These are phyloP conservation scores for Boloria euphrosyne DNA, from an alignment of 2,888 invertebrate species.

Conservation along the genomic window DNA sequence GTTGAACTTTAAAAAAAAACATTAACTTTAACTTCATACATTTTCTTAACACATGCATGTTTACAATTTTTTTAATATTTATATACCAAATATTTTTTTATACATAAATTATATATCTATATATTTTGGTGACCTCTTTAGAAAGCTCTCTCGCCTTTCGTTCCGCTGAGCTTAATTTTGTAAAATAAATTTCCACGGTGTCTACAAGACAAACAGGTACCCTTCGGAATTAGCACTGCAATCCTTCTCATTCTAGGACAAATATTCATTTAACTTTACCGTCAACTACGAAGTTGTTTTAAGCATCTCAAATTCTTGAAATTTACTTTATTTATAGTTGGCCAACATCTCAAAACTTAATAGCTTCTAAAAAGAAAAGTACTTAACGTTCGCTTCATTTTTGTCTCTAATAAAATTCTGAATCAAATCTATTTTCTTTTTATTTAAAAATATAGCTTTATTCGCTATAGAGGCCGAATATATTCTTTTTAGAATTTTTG, in stretches of 20 bases:
- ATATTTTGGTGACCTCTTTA: too few relatives aligned
- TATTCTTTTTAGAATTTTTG: too few relatives aligned
- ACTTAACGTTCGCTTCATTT: not conserved
- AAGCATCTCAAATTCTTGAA: conserved; percentile 19
- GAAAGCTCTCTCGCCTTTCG: not conserved
- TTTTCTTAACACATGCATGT: too few relatives aligned
- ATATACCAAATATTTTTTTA: too few relatives aligned
- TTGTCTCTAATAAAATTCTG: too few relatives aligned
- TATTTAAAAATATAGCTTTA: too few relatives aligned
- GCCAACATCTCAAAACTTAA: not conserved
- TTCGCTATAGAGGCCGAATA: too few relatives aligned
- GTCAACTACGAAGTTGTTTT: conserved; percentile 24
- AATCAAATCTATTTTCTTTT: too few relatives aligned
- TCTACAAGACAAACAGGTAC: conserved; percentile 48
- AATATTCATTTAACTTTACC: conserved; percentile 51
- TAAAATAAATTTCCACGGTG: conserved; percentile 47
- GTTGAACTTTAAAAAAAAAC: too few relatives aligned
- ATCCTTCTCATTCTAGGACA: conserved; percentile 49
- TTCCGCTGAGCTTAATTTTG: conserved; percentile 30
- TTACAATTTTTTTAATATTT: too few relatives aligned
- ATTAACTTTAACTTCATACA: too few relatives aligned
- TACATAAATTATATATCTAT: too few relatives aligned
- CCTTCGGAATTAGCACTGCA: conserved; percentile 61
- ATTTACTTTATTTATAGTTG: conserved; percentile 4
- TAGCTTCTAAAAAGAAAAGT: not conserved